phyloP scores from a whole-genome alignment of 1,140 invertebrate species.

The Onthophagus taurus region DNA sequence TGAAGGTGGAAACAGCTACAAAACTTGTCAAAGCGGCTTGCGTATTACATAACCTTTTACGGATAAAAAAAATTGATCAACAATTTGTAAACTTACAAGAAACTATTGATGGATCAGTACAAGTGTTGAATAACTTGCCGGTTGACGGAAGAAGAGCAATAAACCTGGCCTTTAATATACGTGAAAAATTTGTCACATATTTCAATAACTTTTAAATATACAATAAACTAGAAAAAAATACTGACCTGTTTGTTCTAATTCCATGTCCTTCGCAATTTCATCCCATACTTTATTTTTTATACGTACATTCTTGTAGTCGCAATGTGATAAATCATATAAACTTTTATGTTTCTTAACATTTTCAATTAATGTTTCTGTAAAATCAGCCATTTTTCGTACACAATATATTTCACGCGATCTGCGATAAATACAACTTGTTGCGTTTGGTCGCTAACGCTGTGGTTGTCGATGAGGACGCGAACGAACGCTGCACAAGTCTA shows the following conservation, averaged over 20 bases:
- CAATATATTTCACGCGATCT: constrained; percentile 1
- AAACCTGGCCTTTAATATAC: constrained; percentile 8
- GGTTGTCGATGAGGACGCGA: constrained; percentile 5
- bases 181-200: constrained; percentile 4
- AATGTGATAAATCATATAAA: constrained; percentile 14
- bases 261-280: constrained; percentile 13
- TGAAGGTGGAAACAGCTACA: constrained; percentile 14
- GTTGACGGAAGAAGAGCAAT: constrained; percentile 10
- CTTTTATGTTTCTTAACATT: constrained; percentile 13
- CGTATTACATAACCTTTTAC: constrained; percentile 10
- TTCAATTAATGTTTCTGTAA: constrained; percentile 14
- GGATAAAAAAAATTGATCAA: constrained; percentile 11
- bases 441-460: constrained; percentile 3
- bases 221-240: constrained; percentile 5
- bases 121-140: constrained; percentile 8
- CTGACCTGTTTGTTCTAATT: constrained; percentile 7
- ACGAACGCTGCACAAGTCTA: constrained; percentile 7
- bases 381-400: constrained; percentile 1
- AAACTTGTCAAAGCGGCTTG: constrained; percentile 13
- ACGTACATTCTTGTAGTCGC: constrained; percentile 14
- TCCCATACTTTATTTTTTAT: constrained; percentile 17
- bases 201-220: constrained; percentile 7
- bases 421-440: constrained; percentile 7
- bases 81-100: constrained; percentile 12
- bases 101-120: constrained; percentile 1